Evolutionary conservation across 2,888 invertebrate species (phyloP), one percentile per base, ranked within the genome.

Genomic region (Troilus luridus): DNA sequence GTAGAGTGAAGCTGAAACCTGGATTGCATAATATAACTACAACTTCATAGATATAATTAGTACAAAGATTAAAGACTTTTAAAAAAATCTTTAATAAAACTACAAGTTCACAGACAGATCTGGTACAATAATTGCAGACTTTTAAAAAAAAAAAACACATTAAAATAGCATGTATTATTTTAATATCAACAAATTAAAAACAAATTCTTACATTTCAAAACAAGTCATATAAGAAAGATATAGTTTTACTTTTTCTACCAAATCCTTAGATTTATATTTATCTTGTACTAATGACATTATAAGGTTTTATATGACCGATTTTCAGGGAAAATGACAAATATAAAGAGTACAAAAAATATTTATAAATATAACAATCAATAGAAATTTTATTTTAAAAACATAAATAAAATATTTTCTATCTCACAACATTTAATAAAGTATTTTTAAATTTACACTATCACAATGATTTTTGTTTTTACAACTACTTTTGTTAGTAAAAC

Each of bases 351-450:
- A 67, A 58, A 72, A 72, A 67, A 67, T 58, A 89, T 54, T 64
- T 60, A 60, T 77, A 19, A 41, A 77, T 60, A 64, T 64, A 64
- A 64, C 60, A 88, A 56, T 88, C 41, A 88, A 88, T 85, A 85
- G 41, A 88, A 88, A 88, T 54, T 88, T 62, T 21, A 88, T 62
- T 88, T 62, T 56, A 72, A 67, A 67, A 90, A 56, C 54, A 89
- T 81, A 67, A 90, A 90, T 58, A 90, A 67, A 90, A 64, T 90
- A 90, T 59, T 56, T 67, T 72, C 64, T 90, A 67, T 90, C 56
- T 77, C 56, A 59, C 60, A 88, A 88, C 62, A 88, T 56, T 77
- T 19, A 90, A 77, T 60, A 90, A 59, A 54, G 67, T 56, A 90
- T 90, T 67, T 89, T 56, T 85, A 56, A 85, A 56, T 85, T 54